phyloP scores from a whole-genome alignment of 2,113 vertebrate genomes.

The Helogale parvula region DNA sequence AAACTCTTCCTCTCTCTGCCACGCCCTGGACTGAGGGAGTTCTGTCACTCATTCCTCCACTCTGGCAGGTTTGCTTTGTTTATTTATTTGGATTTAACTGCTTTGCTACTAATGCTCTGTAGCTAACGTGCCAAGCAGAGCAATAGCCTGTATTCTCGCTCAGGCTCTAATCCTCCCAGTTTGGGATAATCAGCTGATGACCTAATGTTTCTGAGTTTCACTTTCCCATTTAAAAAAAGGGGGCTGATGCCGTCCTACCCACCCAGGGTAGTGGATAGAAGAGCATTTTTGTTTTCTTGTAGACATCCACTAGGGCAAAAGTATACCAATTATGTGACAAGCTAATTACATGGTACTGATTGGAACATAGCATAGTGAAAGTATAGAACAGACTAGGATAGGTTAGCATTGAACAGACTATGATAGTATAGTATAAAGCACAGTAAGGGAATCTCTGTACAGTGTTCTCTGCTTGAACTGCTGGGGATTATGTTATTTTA shows the following conservation, averaged over 20 bases:
- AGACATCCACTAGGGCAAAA: background rate
- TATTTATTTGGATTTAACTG: background rate
- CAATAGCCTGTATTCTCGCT: background rate
- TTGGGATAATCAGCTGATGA: background rate
- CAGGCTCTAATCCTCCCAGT: background rate
- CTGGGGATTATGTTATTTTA: background rate
- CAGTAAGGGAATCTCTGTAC: background rate
- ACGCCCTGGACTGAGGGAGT: background rate
- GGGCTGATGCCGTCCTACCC: background rate
- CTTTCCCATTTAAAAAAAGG: background rate
- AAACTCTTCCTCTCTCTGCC: background rate
- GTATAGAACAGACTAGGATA: background rate
- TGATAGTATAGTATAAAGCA: background rate
- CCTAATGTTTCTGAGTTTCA: background rate
- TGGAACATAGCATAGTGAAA: background rate
- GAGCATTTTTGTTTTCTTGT: background rate
- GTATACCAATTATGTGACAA: conserved; percentile 1
- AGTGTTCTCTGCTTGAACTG: background rate
- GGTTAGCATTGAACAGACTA: background rate
- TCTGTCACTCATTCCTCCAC: background rate
- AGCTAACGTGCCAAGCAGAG: background rate
- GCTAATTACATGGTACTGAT: background rate
- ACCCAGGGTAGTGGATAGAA: background rate
- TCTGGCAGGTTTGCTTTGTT: background rate
- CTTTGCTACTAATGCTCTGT: background rate